Percentiles rank a stretch among this genome's conserved stretches.
phyloP scores from a whole-genome alignment of 2,113 vertebrate species.

The Pavo muticus region DNA sequence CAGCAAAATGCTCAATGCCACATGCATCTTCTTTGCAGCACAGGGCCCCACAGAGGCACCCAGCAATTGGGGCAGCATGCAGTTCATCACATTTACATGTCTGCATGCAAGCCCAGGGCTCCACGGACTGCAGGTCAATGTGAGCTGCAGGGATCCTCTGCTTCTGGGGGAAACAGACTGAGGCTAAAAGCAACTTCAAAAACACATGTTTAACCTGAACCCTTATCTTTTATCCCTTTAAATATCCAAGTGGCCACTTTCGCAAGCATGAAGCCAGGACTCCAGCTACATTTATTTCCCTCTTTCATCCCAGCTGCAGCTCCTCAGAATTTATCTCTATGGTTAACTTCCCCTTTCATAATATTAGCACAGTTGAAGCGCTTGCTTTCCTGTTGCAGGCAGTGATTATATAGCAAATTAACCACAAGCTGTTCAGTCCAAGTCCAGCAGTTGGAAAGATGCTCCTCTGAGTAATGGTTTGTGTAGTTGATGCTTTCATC shows the following conservation, averaged over 20 bases:
- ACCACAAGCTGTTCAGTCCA: conserved; percentile 86
- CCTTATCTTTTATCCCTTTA: conserved; percentile 71
- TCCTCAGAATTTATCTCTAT: conserved; percentile 79
- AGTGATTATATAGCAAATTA: conserved; percentile 88
- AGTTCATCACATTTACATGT: background rate
- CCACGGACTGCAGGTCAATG: background rate
- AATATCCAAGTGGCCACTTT: conserved; percentile 70
- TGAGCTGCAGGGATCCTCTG: conserved; percentile 56
- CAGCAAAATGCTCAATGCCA: rapidly evolving
- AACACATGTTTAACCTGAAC: conserved; percentile 49
- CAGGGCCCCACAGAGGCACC: background rate
- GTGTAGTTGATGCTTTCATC: conserved; percentile 82
- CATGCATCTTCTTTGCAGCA: rapidly evolving
- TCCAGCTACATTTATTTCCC: conserved; percentile 69
- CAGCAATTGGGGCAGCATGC: background rate
- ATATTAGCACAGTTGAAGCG: conserved; percentile 83
- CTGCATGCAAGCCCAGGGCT: background rate
- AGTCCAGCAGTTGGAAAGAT: conserved; percentile 81
- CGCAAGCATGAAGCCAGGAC: conserved; percentile 64
- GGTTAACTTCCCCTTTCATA: conserved; percentile 84
- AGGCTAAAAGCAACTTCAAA: conserved; percentile 66
- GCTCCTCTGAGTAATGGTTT: conserved; percentile 85
- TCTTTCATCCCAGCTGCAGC: conserved; percentile 74
- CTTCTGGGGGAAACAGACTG: conserved; percentile 4
- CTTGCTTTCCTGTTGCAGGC: conserved; percentile 80